A percentile compares a stretch with the other conserved stretches of the same genome.
Conservation (phyloP, 2,797 vertebrate genomes). For the Tangara arthus region DNA sequence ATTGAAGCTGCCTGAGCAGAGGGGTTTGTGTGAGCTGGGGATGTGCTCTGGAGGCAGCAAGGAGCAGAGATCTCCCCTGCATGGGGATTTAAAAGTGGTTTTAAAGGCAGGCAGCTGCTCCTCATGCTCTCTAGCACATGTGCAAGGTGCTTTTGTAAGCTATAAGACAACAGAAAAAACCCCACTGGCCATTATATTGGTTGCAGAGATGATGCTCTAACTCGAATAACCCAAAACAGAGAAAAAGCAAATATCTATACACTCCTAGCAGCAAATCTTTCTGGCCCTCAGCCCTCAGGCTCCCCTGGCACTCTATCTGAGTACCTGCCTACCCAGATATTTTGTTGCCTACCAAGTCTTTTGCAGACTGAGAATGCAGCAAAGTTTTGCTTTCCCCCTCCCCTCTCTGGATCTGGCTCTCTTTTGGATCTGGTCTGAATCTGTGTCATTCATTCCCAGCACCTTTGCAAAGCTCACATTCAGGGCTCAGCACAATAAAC, state of each 20-base stretch:
- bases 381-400: not conserved
- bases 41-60: not conserved
- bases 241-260: not conserved
- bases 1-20: not conserved
- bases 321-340: not conserved
- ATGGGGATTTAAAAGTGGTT: not conserved
- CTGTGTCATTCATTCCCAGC: rapidly evolving
- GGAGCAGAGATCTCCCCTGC: not conserved
- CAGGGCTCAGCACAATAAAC: not conserved
- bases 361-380: not conserved
- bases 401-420: not conserved
- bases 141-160: not conserved
- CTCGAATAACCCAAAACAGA: not conserved
- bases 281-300: not conserved
- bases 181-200: not conserved
- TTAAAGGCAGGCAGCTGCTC: not conserved
- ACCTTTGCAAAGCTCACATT: rapidly evolving
- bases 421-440: not conserved
- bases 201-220: not conserved
- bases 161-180: not conserved
- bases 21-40: not conserved
- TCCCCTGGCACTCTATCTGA: not conserved
- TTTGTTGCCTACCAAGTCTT: rapidly evolving
- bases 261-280: not conserved
- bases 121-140: not conserved